Base-by-base conservation (phyloP, 2,113 vertebrate species). In the Paramisgurnus dabryanus region DNA sequence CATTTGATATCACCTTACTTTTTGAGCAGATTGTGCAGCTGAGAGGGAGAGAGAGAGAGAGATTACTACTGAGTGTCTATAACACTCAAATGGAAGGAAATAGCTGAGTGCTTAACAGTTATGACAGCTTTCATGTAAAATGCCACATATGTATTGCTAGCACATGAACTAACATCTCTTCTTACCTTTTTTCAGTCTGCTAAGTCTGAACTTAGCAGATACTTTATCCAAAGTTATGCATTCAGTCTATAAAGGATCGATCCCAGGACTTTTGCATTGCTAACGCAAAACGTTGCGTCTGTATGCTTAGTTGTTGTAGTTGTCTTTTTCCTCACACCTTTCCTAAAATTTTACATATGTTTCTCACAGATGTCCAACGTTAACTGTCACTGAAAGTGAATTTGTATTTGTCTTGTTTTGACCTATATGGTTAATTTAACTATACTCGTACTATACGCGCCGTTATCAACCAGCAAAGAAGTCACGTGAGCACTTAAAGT, bases 401-500 rank as follows among this genome's bases (percentile, higher is more conserved):
- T 34, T 34, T 34, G 27, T 34, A 34, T 34, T 34, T 34, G 27
- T 34, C 22, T 34, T n/a, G n/a, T n/a, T n/a, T 34, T 34, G 27
- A 34, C 27, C 2, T 34, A 34, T 34, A 34, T 2, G 27, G 27
- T 34, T 34, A 34, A 34, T 34, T 34, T 34, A 34, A 34, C 27
- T 34, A 34, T 34, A 34, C 27, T 2, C 1, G 27, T 34, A 34
- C 27, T 34, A 34, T 34, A 34, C 27, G 27, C 7, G 49, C 72
- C 58, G 45, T 9, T 64, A 18, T 71, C 71, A 18, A 39, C 22
- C 57, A 77, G 41, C 13, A 27, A 67, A 15, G 4, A 53, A 27
- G 70, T 87, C 87, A 89, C 87, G 87, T 90, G 89, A 47, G 13
- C 57, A 50, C 22, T 57, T 75, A 66, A 79, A 81, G 79, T 80